phyloP scores from a whole-genome alignment of 2,888 invertebrate species.

The Crematogaster levior region DNA sequence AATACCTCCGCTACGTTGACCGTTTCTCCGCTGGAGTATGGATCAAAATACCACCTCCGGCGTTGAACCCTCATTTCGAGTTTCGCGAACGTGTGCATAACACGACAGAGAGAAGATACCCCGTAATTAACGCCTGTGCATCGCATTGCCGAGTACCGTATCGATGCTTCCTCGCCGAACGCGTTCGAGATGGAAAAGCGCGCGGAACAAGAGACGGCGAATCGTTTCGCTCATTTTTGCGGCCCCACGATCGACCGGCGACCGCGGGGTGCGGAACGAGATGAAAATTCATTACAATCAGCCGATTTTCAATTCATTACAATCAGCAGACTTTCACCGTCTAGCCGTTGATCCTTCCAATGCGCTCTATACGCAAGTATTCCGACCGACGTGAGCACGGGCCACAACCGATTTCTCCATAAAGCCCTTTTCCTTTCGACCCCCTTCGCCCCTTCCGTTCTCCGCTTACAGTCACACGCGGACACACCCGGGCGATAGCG shows the following conservation, averaged over 20 bases:
- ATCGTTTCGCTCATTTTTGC: conserved; percentile 26
- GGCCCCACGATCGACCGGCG: conserved; percentile 2
- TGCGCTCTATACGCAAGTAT: neutral
- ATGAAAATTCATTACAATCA: conserved; percentile 26
- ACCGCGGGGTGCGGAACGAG: conserved; percentile 3
- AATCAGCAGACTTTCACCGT: neutral
- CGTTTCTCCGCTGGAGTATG: conserved; percentile 16
- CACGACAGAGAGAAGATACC: neutral
- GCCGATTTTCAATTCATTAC: conserved; percentile 35
- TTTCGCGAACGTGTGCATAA: neutral
- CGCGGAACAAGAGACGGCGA: conserved; percentile 12
- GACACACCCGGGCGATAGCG: conserved; percentile 43
- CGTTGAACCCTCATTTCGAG: conserved; percentile 8
- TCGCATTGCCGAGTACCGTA: neutral
- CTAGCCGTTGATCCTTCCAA: conserved; percentile 6
- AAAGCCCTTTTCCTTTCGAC: conserved; percentile 32
- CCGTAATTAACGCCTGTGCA: neutral
- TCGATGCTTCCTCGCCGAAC: neutral
- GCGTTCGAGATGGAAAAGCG: neutral
- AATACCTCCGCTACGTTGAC: conserved; percentile 44
- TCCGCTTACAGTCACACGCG: conserved; percentile 23
- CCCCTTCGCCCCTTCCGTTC: neutral
- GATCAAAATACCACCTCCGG: conserved; percentile 38
- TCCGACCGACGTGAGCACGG: neutral
- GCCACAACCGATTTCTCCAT: conserved; percentile 13